phyloP scores from a whole-genome alignment of 2,888 invertebrate species.

The Agriotes lineatus region DNA sequence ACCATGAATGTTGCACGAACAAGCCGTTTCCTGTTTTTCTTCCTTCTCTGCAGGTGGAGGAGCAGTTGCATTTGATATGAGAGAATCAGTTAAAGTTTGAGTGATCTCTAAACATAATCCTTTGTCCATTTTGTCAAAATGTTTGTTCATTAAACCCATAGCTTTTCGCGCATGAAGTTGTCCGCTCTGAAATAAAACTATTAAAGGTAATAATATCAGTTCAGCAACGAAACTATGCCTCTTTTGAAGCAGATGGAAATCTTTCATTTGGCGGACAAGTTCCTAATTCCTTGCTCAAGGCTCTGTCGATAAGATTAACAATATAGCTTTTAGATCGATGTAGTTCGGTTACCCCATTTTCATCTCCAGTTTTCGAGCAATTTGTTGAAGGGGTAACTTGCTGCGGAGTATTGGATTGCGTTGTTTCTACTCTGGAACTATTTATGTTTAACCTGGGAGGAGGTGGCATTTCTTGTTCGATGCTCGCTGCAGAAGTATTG shows the following conservation, averaged over 20 bases:
- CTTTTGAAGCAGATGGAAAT: not conserved
- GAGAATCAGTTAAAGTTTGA: slow-evolving; percentile 54
- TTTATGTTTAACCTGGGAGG: no score
- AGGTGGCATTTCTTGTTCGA: no score
- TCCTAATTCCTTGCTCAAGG: slow-evolving; percentile 65
- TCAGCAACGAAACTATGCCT: slow-evolving; percentile 38
- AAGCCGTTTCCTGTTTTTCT: slow-evolving; percentile 26
- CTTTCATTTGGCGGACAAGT: slow-evolving; percentile 53
- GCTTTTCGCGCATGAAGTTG: slow-evolving; percentile 56
- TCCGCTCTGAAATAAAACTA: slow-evolving; percentile 47
- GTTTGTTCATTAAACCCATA: slow-evolving; percentile 57
- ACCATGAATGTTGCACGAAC: slow-evolving; percentile 45
- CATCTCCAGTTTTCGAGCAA: slow-evolving; percentile 47
- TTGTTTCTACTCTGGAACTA: no score
- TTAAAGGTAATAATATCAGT: not conserved
- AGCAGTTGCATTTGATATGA: slow-evolving; percentile 42
- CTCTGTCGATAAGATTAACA: slow-evolving; percentile 66
- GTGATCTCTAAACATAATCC: slow-evolving; percentile 59
- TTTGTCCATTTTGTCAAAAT: slow-evolving; percentile 53
- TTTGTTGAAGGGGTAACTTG: not conserved
- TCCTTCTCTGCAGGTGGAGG: not conserved
- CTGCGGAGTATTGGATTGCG: no score
- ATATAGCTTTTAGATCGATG: slow-evolving; percentile 66
- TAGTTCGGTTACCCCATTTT: slow-evolving; percentile 62
- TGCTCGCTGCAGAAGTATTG: no score